Conservation (phyloP, 2,797 vertebrate species). For the Bradypodion ventrale region DNA sequence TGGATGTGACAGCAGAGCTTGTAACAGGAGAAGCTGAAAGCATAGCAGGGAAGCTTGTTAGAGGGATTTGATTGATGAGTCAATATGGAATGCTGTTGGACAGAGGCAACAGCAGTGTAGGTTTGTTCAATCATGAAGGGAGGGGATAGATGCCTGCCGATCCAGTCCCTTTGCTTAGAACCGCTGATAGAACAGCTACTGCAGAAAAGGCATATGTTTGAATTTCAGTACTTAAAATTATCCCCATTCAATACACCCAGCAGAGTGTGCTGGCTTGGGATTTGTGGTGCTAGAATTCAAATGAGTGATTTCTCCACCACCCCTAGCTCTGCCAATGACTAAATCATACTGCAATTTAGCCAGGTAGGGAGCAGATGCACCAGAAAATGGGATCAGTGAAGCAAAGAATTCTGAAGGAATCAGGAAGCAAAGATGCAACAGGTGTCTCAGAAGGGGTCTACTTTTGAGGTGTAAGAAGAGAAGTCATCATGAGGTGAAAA, state of each 20-base stretch:
- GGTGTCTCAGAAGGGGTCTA: background rate
- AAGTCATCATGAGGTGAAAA: background rate
- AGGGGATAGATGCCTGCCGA: background rate
- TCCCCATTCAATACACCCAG: background rate
- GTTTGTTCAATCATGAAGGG: background rate
- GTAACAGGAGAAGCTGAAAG: background rate
- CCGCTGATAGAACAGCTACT: background rate
- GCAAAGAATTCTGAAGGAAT: background rate
- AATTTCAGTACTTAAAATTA: too few species aligned
- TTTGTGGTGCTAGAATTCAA: background rate
- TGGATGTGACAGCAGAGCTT: constrained; percentile 5
- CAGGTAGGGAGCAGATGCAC: background rate
- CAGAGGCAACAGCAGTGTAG: background rate
- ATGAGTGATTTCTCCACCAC: background rate
- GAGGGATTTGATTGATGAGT: background rate
- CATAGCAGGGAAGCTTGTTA: background rate
- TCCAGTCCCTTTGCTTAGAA: background rate
- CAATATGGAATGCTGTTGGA: background rate
- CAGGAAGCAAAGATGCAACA: background rate
- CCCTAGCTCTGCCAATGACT: background rate
- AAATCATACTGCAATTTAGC: background rate
- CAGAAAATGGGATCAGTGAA: background rate
- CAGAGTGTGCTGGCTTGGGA: background rate
- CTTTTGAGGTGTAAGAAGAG: background rate
- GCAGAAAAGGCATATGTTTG: too few species aligned